Percentiles rank a stretch among this genome's conserved stretches.
phyloP scores from a whole-genome alignment of 2,888 invertebrate genomes.

The Lithosia quadra region DNA sequence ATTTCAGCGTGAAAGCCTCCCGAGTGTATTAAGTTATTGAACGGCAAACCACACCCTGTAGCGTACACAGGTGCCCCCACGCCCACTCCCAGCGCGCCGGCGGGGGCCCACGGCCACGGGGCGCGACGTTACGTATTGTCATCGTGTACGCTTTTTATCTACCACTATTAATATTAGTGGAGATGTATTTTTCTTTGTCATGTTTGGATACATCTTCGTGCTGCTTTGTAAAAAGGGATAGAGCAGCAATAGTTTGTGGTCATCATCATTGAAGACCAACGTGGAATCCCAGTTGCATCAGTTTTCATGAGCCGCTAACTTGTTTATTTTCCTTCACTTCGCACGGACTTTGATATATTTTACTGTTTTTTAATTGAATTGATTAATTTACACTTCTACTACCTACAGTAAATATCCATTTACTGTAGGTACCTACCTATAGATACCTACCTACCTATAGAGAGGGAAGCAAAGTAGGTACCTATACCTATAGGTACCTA shows the following conservation, averaged over 20 bases:
- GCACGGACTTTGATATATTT: no score
- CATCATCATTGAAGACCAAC: not conserved
- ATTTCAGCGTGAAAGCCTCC: conserved; percentile 87
- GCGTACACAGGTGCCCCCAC: conserved; percentile 73
- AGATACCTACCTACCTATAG: no score
- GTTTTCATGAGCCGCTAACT: no score
- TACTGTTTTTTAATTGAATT: no score
- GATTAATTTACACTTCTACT: no score
- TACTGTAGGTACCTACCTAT: no score
- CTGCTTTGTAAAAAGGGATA: not conserved
- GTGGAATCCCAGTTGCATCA: not conserved
- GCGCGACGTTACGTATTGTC: conserved; percentile 72
- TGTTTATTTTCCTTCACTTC: no score
- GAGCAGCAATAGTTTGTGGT: no score
- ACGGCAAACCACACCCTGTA: conserved; percentile 87
- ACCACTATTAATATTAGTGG: conserved; percentile 47
- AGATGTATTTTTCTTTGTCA: conserved; percentile 10
- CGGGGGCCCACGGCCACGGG: conserved; percentile 62
- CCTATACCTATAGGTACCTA: no score
- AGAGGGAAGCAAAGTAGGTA: no score
- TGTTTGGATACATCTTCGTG: not conserved
- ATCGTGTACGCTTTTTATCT: conserved; percentile 63
- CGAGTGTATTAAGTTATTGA: conserved; percentile 87
- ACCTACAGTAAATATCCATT: no score
- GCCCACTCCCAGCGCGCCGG: conserved; percentile 53